Conservation (phyloP, 2,797 vertebrate genomes). For the Gobio occitaniae region DNA sequence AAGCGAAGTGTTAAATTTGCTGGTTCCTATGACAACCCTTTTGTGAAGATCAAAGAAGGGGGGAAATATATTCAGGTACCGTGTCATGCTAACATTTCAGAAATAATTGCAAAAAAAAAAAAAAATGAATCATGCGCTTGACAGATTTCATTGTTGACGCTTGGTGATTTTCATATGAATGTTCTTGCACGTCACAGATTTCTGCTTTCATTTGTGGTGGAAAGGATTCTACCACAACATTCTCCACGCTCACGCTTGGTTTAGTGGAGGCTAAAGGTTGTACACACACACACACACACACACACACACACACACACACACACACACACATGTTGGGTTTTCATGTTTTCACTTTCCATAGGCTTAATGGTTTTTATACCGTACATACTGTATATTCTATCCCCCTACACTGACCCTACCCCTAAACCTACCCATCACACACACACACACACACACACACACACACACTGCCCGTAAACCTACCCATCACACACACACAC, state of each 20-base stretch:
- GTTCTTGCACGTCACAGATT: neutral
- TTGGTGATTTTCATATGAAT: neutral
- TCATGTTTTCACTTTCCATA: too few species aligned
- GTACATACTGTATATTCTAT: too few species aligned
- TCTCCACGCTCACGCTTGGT: neutral
- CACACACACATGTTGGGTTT: too few species aligned
- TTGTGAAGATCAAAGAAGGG: neutral
- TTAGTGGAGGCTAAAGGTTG: slow-evolving; percentile 1
- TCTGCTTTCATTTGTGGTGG: neutral
- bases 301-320: neutral
- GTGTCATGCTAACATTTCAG: neutral
- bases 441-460: too few species aligned
- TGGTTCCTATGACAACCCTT: slow-evolving; percentile 19
- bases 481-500: too few species aligned
- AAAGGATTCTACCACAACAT: neutral
- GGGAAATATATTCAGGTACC: neutral
- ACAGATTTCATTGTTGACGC: neutral
- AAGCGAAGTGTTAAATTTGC: neutral
- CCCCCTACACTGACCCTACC: too few species aligned
- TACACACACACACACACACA: neutral
- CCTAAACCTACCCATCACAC: too few species aligned
- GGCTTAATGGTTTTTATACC: too few species aligned
- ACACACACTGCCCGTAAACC: too few species aligned
- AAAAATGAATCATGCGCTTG: neutral
- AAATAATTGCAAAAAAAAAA: neutral